Evolutionary conservation across 2,113 vertebrate genomes (phyloP).

Genomic region (Onychostoma macrolepis): DNA sequence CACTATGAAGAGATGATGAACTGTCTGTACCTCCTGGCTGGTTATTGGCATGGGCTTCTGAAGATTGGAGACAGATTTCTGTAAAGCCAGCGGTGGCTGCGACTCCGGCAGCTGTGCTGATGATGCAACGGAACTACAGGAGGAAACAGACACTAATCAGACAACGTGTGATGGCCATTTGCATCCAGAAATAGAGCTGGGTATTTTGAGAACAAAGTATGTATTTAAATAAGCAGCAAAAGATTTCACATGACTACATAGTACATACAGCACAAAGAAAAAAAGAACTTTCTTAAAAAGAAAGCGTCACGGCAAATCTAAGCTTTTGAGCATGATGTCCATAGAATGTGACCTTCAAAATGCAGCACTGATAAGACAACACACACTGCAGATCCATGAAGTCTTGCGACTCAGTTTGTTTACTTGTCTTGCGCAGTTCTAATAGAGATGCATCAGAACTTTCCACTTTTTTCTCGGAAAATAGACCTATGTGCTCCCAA

Average conservation of each 20-base stretch:
- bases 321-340: neutral
- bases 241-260: neutral
- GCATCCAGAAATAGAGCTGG: neutral
- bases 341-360: neutral
- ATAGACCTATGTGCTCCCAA: too few relatives aligned
- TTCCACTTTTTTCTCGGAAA: too few relatives aligned
- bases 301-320: neutral
- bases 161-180: neutral
- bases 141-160: constrained; percentile 27
- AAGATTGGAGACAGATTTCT: constrained; percentile 99
- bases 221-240: neutral
- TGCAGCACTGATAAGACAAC: neutral
- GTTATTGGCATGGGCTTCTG: constrained; percentile 92
- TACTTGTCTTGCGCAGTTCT: too few relatives aligned
- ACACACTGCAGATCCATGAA: neutral
- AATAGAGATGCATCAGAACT: too few relatives aligned
- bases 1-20: neutral
- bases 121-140: constrained; percentile 91
- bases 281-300: too few relatives aligned
- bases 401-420: neutral
- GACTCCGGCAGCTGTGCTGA: constrained; percentile 95
- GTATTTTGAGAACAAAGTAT: neutral
- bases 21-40: constrained; percentile 88
- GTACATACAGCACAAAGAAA: neutral
- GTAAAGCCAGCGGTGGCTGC: constrained; percentile 97